Conservation (phyloP, 2,113 vertebrate species). For the Ailurus styani region DNA sequence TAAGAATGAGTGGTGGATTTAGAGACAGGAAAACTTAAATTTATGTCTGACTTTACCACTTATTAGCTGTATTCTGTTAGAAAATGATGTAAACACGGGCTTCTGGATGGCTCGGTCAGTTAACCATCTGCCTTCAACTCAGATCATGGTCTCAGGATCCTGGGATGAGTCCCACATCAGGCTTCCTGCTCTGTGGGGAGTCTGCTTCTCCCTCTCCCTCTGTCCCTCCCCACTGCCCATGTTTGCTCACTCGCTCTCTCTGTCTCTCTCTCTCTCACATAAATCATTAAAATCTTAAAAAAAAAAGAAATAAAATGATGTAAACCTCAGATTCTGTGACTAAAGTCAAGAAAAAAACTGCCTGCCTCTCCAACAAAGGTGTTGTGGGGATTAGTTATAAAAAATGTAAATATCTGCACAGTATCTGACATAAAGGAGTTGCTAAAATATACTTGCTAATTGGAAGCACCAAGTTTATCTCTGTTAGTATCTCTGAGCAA, state of each 20-base stretch:
- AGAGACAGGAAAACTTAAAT: background rate
- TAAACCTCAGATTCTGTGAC: background rate
- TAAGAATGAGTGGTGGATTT: background rate
- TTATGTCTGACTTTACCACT: background rate
- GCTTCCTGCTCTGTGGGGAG: background rate
- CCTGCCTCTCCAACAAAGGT: background rate
- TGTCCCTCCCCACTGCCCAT: background rate
- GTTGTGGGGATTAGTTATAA: background rate
- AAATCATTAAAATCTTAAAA: background rate
- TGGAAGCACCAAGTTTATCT: rapidly evolving
- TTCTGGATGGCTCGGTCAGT: background rate
- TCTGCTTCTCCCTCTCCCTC: background rate
- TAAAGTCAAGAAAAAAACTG: background rate
- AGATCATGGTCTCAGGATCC: background rate
- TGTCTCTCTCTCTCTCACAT: background rate
- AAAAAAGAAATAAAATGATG: background rate
- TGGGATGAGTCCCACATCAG: background rate
- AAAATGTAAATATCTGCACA: background rate
- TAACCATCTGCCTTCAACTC: background rate
- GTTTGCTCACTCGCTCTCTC: background rate
- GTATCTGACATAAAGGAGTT: background rate
- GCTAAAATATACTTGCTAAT: background rate
- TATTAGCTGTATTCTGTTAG: background rate
- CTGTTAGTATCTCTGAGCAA: background rate
- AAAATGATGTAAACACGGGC: background rate